Conservation (phyloP, 2,113 vertebrate genomes). For the Tauraco erythrolophus region DNA sequence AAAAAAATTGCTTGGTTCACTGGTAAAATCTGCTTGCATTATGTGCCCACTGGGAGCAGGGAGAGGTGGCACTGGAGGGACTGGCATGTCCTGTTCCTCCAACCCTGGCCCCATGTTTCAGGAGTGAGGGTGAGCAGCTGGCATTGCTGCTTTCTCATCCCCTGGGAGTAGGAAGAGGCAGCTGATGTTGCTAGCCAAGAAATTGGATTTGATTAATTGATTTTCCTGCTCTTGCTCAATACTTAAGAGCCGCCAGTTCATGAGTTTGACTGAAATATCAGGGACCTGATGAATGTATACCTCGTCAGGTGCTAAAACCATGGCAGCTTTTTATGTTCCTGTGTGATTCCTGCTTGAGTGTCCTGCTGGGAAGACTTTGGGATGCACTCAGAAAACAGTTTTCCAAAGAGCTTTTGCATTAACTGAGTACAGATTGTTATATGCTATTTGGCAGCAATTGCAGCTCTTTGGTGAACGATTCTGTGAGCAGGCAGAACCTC, state of each 20-base stretch:
- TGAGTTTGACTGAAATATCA: not conserved
- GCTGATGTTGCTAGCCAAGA: slow-evolving; percentile 47
- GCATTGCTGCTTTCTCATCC: not conserved
- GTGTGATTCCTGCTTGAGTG: not conserved
- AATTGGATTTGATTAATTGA: slow-evolving; percentile 16
- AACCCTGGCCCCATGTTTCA: not conserved
- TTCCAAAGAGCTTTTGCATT: not conserved
- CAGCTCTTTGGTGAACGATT: not conserved
- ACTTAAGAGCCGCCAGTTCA: not conserved
- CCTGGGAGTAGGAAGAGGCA: not conserved
- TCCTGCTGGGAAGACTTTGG: not conserved
- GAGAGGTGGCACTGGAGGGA: not conserved
- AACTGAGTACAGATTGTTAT: not conserved
- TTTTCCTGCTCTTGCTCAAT: not conserved
- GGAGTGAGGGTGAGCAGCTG: slow-evolving; percentile 1
- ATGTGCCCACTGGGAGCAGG: not conserved
- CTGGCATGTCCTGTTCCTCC: not conserved
- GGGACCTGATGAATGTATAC: not conserved
- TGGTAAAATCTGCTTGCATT: slow-evolving; percentile 17
- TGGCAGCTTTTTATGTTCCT: not conserved
- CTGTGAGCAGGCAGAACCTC: not conserved
- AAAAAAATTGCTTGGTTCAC: not conserved
- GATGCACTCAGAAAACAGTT: not conserved
- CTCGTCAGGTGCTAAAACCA: not conserved
- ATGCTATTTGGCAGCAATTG: not conserved